Evolutionary conservation across 2,888 invertebrate genomes (phyloP).

Genomic region (Xestia xanthographa): DNA sequence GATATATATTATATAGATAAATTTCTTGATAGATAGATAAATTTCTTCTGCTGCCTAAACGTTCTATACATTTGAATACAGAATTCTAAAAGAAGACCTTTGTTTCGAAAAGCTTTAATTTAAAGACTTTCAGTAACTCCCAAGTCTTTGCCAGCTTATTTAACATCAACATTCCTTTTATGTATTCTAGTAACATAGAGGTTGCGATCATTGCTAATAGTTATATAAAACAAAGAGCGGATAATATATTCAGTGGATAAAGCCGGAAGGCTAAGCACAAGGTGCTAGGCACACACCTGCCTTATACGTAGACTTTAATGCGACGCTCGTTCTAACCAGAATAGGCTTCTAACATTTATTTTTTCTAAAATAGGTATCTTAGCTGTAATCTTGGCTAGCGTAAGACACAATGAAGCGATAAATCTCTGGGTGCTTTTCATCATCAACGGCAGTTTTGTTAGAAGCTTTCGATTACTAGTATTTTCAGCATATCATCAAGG

Average conservation of each 20-base stretch:
- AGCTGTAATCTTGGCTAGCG: constrained; percentile 23
- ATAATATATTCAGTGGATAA: constrained; percentile 82
- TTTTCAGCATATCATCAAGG: constrained; percentile 1
- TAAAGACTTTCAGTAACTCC: constrained; percentile 3
- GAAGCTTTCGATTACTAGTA: constrained; percentile 22
- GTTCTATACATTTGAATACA: background rate
- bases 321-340: constrained; percentile 69
- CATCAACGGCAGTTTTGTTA: constrained; percentile 16
- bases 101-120: background rate
- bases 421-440: constrained; percentile 25
- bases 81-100: background rate
- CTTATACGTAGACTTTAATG: constrained; percentile 70
- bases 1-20: too few species aligned
- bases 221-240: constrained; percentile 76
- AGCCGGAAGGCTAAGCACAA: constrained; percentile 85
- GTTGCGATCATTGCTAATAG: constrained; percentile 56
- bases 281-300: constrained; percentile 85
- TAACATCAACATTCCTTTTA: constrained; percentile 43
- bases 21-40: too few species aligned
- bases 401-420: constrained; percentile 45
- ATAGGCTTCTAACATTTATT: constrained; percentile 56
- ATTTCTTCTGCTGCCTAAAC: background rate
- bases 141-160: constrained; percentile 8
- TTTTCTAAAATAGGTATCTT: constrained; percentile 44
- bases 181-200: constrained; percentile 48